A percentile compares a stretch with the other conserved stretches of the same genome.
phyloP scores from a whole-genome alignment of 2,113 vertebrate species.

The Jacana jacana region DNA sequence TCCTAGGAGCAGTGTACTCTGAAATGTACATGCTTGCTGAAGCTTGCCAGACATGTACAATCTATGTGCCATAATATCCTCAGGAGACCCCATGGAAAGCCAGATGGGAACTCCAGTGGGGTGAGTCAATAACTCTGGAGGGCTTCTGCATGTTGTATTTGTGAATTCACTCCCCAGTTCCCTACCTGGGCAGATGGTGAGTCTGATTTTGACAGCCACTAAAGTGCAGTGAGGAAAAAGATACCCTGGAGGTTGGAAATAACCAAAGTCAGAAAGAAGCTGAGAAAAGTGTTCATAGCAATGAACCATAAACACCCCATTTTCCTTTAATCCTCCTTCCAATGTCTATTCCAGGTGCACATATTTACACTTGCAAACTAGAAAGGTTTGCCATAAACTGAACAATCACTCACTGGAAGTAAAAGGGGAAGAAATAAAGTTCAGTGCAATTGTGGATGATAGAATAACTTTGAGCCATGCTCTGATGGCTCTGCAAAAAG shows the following conservation, averaged over 20 bases:
- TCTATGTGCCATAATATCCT: background rate
- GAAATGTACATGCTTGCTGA: background rate
- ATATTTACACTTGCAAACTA: background rate
- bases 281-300: background rate
- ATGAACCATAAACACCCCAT: background rate
- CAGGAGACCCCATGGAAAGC: background rate
- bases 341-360: background rate
- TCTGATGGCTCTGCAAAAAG: background rate
- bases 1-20: background rate
- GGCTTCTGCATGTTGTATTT: background rate
- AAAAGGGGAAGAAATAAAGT: background rate
- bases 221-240: background rate
- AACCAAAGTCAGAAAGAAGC: background rate
- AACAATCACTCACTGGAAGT: background rate
- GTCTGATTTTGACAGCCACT: background rate
- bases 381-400: background rate
- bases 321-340: background rate
- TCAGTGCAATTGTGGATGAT: background rate
- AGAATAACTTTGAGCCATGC: background rate
- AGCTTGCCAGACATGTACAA: background rate
- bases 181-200: background rate
- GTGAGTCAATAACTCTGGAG: background rate
- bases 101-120: background rate
- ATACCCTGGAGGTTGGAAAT: rapidly evolving
- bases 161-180: background rate